These are phyloP conservation scores for Upupa epops DNA, from an alignment of 2,113 vertebrate genomes.

Conservation along the genomic window DNA sequence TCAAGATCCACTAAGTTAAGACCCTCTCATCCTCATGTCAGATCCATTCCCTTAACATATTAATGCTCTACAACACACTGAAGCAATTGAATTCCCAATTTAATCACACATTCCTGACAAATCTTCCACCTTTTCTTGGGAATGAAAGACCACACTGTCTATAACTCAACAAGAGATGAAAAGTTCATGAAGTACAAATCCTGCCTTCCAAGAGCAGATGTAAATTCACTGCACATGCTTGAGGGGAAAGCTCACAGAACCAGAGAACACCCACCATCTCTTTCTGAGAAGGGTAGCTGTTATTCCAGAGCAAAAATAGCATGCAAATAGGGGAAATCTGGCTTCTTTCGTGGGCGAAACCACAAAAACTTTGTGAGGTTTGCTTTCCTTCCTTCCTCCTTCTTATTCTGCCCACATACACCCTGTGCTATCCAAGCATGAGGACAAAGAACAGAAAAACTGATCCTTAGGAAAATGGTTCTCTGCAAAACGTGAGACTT, in stretches of 20 bases:
- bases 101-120: background rate
- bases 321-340: background rate
- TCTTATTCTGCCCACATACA: background rate
- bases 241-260: background rate
- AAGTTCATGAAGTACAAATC: background rate
- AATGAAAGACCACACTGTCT: background rate
- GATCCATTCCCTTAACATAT: background rate
- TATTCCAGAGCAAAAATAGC: background rate
- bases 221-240: background rate
- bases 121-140: background rate
- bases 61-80: background rate
- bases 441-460: background rate
- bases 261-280: background rate
- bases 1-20: background rate
- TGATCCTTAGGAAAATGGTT: background rate
- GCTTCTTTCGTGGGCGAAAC: constrained; percentile 28
- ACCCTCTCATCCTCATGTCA: rapidly evolving
- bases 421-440: background rate
- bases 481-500: background rate
- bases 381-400: constrained; percentile 17
- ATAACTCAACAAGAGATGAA: background rate
- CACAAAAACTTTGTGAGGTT: constrained; percentile 33
- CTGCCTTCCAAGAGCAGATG: background rate
- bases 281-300: background rate
- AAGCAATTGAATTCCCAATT: background rate